A percentile compares a stretch with the other conserved stretches of the same genome.
These are phyloP conservation scores for Lutjanus argentimaculatus DNA, from an alignment of 2,797 vertebrate genomes.

Conservation along the genomic window DNA sequence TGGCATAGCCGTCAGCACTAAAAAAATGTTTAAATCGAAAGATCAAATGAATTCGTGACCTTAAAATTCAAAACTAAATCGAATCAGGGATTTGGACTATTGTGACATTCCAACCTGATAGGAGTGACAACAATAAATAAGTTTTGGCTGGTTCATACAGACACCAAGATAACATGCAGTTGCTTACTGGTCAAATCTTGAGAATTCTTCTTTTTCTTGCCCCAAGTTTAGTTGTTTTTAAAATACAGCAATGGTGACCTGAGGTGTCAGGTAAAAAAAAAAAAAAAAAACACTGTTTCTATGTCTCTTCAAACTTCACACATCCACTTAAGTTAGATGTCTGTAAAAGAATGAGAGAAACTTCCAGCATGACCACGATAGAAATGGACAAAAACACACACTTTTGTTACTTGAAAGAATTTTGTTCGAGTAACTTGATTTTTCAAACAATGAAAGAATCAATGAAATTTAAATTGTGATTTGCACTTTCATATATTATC, in stretches of 20 bases:
- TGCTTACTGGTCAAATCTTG: not conserved
- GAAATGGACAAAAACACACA: not conserved
- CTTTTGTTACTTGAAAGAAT: not conserved
- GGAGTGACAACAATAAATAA: not conserved
- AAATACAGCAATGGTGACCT: not conserved
- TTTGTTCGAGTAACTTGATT: not conserved
- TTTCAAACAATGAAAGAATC: not conserved
- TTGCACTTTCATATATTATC: slow-evolving; percentile 19
- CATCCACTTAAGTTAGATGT: not conserved
- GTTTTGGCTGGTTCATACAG: not conserved
- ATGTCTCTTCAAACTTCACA: not conserved
- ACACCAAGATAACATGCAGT: slow-evolving; percentile 2
- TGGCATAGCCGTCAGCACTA: no score
- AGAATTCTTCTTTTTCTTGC: not conserved
- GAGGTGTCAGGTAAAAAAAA: not conserved
- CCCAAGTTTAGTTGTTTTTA: not conserved
- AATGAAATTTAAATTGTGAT: slow-evolving; percentile 8
- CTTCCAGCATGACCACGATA: not conserved
- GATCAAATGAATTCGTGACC: no score
- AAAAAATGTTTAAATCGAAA: no score
- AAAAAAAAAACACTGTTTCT: not conserved
- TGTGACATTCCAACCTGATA: not conserved
- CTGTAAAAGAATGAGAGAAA: not conserved
- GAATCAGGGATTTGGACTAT: no score
- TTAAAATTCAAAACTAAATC: no score